phyloP scores from a whole-genome alignment of 1,140 invertebrate genomes.

The Plutomurus gul region DNA sequence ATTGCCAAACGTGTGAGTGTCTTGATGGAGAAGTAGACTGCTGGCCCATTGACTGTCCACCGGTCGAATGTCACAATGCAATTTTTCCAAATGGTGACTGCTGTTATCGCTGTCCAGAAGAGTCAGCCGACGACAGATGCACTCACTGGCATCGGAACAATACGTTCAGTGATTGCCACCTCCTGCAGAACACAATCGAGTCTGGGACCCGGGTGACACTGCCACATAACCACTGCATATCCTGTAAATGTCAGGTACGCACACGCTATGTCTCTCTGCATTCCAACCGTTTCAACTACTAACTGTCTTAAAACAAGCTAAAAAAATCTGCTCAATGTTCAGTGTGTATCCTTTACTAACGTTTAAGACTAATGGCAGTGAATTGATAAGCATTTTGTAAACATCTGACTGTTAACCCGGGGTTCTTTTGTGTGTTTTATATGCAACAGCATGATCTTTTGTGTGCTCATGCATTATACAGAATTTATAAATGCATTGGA shows the following conservation, averaged over 20 bases:
- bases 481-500: no score
- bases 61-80: constrained; percentile 69
- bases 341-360: not conserved
- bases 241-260: constrained; percentile 78
- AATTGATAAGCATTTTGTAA: not conserved
- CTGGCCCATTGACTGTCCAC: constrained; percentile 82
- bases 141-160: constrained; percentile 53
- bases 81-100: constrained; percentile 69
- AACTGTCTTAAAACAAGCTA: not conserved
- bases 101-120: constrained; percentile 72
- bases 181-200: constrained; percentile 66
- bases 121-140: constrained; percentile 55
- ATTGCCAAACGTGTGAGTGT: constrained; percentile 89
- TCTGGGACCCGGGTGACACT: constrained; percentile 66
- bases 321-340: not conserved
- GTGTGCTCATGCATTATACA: not conserved
- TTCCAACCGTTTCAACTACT: not conserved
- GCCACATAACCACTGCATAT: constrained; percentile 70
- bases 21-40: constrained; percentile 86
- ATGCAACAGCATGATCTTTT: constrained; percentile 22
- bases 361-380: constrained; percentile 55
- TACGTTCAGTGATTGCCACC: constrained; percentile 60
- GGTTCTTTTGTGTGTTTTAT: constrained; percentile 11
- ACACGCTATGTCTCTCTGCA: constrained; percentile 27
- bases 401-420: constrained; percentile 1